Evolutionary conservation across 2,113 vertebrate genomes (phyloP), one percentile per base, ranked within the genome.

Genomic region (Mystacornis crossleyi): DNA sequence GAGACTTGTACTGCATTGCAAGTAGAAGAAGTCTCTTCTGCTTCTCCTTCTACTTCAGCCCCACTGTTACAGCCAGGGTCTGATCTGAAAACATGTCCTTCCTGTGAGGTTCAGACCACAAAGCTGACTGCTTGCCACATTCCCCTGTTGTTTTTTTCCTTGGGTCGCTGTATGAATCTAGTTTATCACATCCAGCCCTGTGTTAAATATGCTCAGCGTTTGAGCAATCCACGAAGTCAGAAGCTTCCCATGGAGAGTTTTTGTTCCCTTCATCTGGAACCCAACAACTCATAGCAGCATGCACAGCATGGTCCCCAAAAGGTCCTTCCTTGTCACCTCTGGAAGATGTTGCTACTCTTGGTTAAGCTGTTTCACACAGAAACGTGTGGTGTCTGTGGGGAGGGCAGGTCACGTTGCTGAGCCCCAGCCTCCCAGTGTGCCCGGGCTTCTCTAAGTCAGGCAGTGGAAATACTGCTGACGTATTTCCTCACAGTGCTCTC

Each of bases 221-320:
- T 95, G 83, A 96, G 95, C 71, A 93, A 96, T 60, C 95, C 43
- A 54, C 78, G 92, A 95, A 94, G 85, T 95, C 96, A 96, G 92
- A 80, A 94, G 90, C 95, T 94, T 95, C 96, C 95, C 93, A 94
- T 77, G 96, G 93, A 94, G 95, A 94, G 85, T 90, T 96, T 96
- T 95, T 93, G 92, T 93, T 94, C 45, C 7, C 90, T 95, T 94
- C 79, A 71, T 94, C 92, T 95, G 88, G 85, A 96, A 71, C 93
- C 60, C 85, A 89, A 78, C 93, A 93, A 51, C 51, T 71, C 88
- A 60, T 33, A 70, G 47, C 64, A 92, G 72, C 4, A 6, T 36
- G 71, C 90, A 12, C 87, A 96, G 92, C 90, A 47, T 88, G 87
- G 66, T 60, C 81, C 64, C 80, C 79, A n/a, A 58, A 94, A 93